These are phyloP conservation scores for Zaprionus tsacasi DNA, from an alignment of 1,140 invertebrate species.

Conservation along the genomic window DNA sequence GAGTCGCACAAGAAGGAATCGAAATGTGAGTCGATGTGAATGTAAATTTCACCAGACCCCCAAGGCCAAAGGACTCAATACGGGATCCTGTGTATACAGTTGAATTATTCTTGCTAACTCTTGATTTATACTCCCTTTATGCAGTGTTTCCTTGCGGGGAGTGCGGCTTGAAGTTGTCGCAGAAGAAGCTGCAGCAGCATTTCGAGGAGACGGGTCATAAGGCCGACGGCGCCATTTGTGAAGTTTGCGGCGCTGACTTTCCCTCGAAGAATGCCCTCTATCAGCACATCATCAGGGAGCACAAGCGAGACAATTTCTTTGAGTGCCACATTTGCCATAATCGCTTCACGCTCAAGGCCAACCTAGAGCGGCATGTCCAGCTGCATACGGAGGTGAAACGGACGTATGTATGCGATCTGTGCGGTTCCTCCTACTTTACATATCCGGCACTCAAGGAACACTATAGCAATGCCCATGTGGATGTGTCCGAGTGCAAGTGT, in stretches of 20 bases:
- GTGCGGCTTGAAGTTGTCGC: constrained; percentile 75
- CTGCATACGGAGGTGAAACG: constrained; percentile 82
- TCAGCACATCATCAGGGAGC: constrained; percentile 81
- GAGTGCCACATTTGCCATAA: constrained; percentile 84
- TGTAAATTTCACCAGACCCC: constrained; percentile 76
- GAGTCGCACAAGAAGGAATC: constrained; percentile 83
- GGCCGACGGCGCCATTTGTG: constrained; percentile 81
- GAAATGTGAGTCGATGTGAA: constrained; percentile 83
- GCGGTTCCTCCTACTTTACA: constrained; percentile 83
- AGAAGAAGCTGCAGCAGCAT: constrained; percentile 82
- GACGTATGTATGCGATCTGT: constrained; percentile 82
- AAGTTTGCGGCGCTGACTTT: constrained; percentile 79
- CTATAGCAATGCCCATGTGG: constrained; percentile 81
- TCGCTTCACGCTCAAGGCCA: constrained; percentile 81
- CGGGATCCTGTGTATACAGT: neutral
- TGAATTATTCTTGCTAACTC: neutral
- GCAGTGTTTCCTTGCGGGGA: constrained; percentile 79
- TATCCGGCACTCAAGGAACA: constrained; percentile 83
- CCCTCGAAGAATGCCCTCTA: constrained; percentile 77
- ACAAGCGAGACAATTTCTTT: constrained; percentile 82
- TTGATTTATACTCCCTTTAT: neutral
- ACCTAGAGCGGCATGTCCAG: constrained; percentile 82
- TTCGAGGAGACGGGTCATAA: constrained; percentile 81
- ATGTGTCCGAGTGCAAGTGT: constrained; percentile 79
- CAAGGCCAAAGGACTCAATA: neutral